Conservation (phyloP, 2,888 invertebrate species). For the Xestia ashworthii region DNA sequence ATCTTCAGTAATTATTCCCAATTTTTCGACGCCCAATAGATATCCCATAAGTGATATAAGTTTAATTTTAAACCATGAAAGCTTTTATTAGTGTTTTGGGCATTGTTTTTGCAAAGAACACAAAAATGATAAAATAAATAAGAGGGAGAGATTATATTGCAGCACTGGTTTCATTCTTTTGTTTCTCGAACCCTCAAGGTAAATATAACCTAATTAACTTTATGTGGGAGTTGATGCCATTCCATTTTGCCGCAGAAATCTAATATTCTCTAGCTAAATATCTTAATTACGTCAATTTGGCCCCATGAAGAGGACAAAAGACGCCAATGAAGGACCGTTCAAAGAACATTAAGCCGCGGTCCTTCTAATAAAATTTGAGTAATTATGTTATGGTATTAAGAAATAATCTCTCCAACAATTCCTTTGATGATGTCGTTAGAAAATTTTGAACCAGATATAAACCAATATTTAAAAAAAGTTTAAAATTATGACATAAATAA, state of each 20-base stretch:
- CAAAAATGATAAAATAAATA: neutral
- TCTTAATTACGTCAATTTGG: constrained; percentile 69
- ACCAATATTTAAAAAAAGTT: constrained; percentile 28
- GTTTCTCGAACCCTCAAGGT: constrained; percentile 13
- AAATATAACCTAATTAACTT: constrained; percentile 55
- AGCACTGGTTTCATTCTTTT: constrained; percentile 8
- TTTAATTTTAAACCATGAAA: too few species aligned
- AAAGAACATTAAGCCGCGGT: constrained; percentile 61
- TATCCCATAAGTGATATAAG: too few species aligned
- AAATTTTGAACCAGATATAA: constrained; percentile 38
- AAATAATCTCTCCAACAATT: constrained; percentile 61
- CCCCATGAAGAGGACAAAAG: constrained; percentile 65
- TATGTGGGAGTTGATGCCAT: constrained; percentile 57
- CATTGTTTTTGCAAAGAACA: neutral
- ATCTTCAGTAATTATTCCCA: too few species aligned
- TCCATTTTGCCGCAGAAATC: constrained; percentile 60
- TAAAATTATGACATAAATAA: constrained; percentile 1
- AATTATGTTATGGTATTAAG: constrained; percentile 62
- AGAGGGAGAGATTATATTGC: too few species aligned
- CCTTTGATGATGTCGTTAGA: constrained; percentile 55
- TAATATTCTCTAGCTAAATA: constrained; percentile 64
- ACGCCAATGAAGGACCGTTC: constrained; percentile 64
- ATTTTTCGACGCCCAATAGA: too few species aligned
- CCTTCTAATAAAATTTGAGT: constrained; percentile 68
- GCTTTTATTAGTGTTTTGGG: too few species aligned